Evolutionary conservation across 2,797 vertebrate species (phyloP), one percentile per base, ranked within the genome.

Genomic region (Distichodus sexfasciatus): DNA sequence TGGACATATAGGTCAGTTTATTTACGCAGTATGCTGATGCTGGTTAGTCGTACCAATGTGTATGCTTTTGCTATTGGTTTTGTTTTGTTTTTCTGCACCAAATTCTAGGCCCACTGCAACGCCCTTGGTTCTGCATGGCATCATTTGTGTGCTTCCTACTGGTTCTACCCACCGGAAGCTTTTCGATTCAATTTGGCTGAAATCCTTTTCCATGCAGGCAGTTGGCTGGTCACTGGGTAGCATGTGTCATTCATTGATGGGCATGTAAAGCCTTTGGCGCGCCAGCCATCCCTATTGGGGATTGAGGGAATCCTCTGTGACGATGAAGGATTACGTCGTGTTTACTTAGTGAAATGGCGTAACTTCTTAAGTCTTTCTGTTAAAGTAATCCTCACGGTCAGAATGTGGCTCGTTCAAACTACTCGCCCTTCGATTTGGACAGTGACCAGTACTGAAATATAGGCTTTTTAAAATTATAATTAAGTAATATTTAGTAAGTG

Each of bases 301-400:
- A 21, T 63, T 26, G 35, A 5, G 11, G 65, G 76, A 33, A 62
- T 79, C 79, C 81, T 77, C 66, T 78, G 72, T 6, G 36, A 63
- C 53, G 58, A 69, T 74, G 59, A 54, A 28, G 80, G 84, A 86
- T 88, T 86, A 87, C 53, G 15, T 71, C 40, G 58, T 80, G 78
- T 84, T 75, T 73, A 65, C 77, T 59, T 33, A 70, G 48, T 69
- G 81, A 82, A 72, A 81, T 44, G 75, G 76, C 66, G 71, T 84
- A 80, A 82, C 71, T 75, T 74, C 1, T 63, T 87, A 84, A 88
- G 70, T 84, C 82, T 62, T 79, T 71, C 41, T 50, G 75, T 72
- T 77, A 81, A 78, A 0, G 43, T 87, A 83, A 88, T 87, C 87
- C 82, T 36, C 77, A n/a, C 4, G 8, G 79, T 75, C 61, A 14